Base-by-base conservation (phyloP, 2,888 invertebrate species). In the Ecdyonurus torrentis region DNA sequence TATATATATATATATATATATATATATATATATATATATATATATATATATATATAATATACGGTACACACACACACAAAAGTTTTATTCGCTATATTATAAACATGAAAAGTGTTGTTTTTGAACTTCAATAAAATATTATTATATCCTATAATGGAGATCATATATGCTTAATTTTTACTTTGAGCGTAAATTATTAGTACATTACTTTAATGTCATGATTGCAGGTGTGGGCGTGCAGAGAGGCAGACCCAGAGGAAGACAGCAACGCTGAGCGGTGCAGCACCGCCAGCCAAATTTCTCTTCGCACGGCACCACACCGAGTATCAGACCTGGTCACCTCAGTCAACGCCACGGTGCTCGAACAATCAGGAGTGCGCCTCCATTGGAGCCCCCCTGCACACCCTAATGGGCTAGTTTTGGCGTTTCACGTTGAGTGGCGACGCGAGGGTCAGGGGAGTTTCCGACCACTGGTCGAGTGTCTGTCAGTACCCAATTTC, bases 381-480 rank as follows among this genome's bases (percentile, higher is more conserved):
- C 58, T 74, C 3, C 67, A 67, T 24, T 88, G 88, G 86, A 72
- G 74, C 1, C 76, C 80, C 65, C 87, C 87, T 0, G 67, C 69
- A n/a, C 66, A 76, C 23, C 84, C 86, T 0, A 89, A 89, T 70
- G 83, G 84, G 0, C 70, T 82, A 2, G 79, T 86, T 3, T 74
- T 86, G 5, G 78, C 81, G 0, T 89, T 86, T 70, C 76, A 78
- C 23, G 71, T 86, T 15, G 78, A 82, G 66, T 80, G 82, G 69
- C 71, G 70, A 62, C 69, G 71, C 61, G 63, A 65, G 0, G 71
- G 71, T 62, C 69, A 69, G 25, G 70, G 72, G 53, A 71, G 72
- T 68, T 76, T 75, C 65, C 73, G 73, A 63, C 72, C 73, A 52
- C 68, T 68, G 2, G 70, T 69, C 1, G 72, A 73, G n/a, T 87